Evolutionary conservation across 2,888 invertebrate species (phyloP).

Genomic region (Zaprionus bogoriensis): DNA sequence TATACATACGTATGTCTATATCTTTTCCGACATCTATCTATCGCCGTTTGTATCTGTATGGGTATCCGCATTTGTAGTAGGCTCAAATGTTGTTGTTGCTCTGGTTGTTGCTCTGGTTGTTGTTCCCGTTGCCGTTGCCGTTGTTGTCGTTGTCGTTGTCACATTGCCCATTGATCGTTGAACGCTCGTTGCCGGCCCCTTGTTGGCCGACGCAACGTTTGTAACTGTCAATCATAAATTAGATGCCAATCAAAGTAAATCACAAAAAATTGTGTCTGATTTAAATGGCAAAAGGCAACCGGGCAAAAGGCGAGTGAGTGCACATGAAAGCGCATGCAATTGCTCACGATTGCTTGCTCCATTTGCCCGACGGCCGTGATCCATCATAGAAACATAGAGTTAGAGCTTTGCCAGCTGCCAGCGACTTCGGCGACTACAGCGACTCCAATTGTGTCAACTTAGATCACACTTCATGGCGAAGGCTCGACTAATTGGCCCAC

Average conservation of each 20-base stretch:
- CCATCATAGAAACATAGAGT: background rate
- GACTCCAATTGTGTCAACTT: too few relatives aligned
- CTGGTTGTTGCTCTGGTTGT: constrained; percentile 10
- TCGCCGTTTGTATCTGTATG: constrained; percentile 33
- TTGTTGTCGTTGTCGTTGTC: constrained; percentile 12
- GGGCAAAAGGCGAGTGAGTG: constrained; percentile 27
- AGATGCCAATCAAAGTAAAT: constrained; percentile 73
- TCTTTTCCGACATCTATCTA: constrained; percentile 56
- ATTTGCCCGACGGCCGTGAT: constrained; percentile 6
- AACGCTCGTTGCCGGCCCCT: constrained; percentile 8
- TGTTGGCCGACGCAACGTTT: constrained; percentile 56
- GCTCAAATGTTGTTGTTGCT: constrained; percentile 24
- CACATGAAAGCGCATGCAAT: constrained; percentile 33
- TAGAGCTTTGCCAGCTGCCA: too few relatives aligned
- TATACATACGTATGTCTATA: constrained; percentile 9
- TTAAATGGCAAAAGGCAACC: constrained; percentile 58
- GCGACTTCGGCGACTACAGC: too few relatives aligned
- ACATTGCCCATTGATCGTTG: constrained; percentile 20
- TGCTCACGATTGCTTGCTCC: constrained; percentile 23
- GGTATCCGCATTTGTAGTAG: constrained; percentile 47
- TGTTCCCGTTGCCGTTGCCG: constrained; percentile 1
- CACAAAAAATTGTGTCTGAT: constrained; percentile 65
- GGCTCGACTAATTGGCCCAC: too few relatives aligned
- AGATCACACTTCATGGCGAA: too few relatives aligned
- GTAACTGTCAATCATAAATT: constrained; percentile 79